Evolutionary conservation across 2,888 invertebrate genomes (phyloP), one percentile per base, ranked within the genome.

Genomic region (Cryptocheilus praepositus): DNA sequence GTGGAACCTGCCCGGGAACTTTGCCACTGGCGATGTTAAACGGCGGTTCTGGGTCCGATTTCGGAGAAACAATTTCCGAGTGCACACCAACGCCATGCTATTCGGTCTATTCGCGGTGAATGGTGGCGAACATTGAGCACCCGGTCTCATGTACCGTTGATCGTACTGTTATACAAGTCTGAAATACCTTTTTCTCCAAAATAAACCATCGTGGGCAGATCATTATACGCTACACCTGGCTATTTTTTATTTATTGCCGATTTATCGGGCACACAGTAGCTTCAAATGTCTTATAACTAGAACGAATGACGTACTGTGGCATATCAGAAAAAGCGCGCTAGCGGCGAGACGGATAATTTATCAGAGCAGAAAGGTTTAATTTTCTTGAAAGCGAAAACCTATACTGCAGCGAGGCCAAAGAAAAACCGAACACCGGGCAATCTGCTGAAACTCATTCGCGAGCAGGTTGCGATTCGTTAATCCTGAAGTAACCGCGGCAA

Each of bases 361-460:
- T 60, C 61, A 45, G 22, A 16, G 53, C 5, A 44, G 45, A 49
- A 56, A 70, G 65, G 70, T 70, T 67, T 70, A 67, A 70, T 70
- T 73, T 70, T 54, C 70, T 57, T 72, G 61, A 73, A 64, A 73
- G 70, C 61, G 49, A 51, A 19, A 54, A 45, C 18, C 59, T 25
- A 22, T n/a, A 36, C 44, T 43, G 13, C 52, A 13, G 22, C 19
- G 43, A 51, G 52, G 56, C 3, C 0, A 13, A 21, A 45, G 46
- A 36, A 44, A 25, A 45, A 21, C 5, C 16, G 43, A 56, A 56
- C 25, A 8, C 13, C 28, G 44, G 15, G 25, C 19, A 53, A 53
- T 53, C 53, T 21, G 53, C 22, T 53, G 22, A 21, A 53, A 49
- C 53, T 22, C 16, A 53, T 22, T 19, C 18, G 18, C 18, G 49